Base-by-base conservation (phyloP, 2,888 invertebrate genomes). In the Nezara viridula region DNA sequence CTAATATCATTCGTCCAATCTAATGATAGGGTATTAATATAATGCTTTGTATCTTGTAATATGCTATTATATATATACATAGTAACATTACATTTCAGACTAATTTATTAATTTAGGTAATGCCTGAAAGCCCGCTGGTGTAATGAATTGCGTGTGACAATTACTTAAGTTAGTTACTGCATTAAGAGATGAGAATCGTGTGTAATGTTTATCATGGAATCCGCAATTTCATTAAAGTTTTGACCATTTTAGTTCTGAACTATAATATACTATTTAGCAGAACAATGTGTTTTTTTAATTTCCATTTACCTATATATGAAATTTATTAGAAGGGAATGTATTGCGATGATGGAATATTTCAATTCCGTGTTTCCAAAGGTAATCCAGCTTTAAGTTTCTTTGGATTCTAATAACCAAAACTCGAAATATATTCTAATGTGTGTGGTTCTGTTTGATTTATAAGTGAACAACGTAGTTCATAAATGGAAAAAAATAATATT, bases 31-130 rank as follows among this genome's bases (percentile, higher is more conserved):
- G 47, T 12, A 14, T 21, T 24, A 52, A 52, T 52, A 52, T 21
- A 52, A 0, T 21, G 24, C 6, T 24, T 52, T 52, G 21, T 52
- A 52, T 21, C 7, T 21, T 7, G 10, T 24, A 6, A 21, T 52
- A 24, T 52, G 0, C 7, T 14, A 12, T 14, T 49, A 24, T 52
- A 24, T 5, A 7, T 24, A 50, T 19, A 16, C 7, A 55, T n/a
- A 24, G 7, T 9, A 7, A 55, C 55, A 55, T n/a, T n/a, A n/a
- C n/a, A n/a, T n/a, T n/a, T n/a, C n/a, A n/a, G n/a, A n/a, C n/a
- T n/a, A n/a, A n/a, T 19, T 73, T 73, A n/a, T 73, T 73, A 73
- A 73, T 73, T 12, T 37, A 73, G 66, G 9, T 73, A 73, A 73
- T 19, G 37, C 32, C 66, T 19, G 66, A 37, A 37, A 6, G 32